phyloP scores from a whole-genome alignment of 92 coral and sea anemone genomes.

The Muricea muricata region DNA sequence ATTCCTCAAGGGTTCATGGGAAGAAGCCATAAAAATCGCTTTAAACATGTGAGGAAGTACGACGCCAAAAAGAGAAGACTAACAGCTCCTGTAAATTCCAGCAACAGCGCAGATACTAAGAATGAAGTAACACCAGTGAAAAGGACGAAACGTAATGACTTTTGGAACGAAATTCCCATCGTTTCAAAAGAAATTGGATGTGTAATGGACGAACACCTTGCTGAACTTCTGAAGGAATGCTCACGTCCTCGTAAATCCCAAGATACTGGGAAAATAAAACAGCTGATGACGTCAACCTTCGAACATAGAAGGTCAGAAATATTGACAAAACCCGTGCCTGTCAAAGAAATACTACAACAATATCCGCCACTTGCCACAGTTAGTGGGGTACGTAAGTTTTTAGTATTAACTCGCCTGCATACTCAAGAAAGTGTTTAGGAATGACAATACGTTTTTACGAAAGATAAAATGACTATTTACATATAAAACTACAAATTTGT shows the following conservation, averaged over 20 bases:
- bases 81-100: background rate
- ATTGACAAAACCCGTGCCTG: background rate
- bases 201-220: background rate
- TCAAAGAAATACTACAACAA: background rate
- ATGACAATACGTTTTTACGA: no score
- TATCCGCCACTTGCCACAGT: slow-evolving; percentile 24
- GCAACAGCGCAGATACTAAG: background rate
- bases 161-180: slow-evolving; percentile 20
- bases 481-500: no score
- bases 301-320: slow-evolving; percentile 10
- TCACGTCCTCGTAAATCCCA: background rate
- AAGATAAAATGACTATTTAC: no score
- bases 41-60: slow-evolving; percentile 23
- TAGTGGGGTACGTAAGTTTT: no score
- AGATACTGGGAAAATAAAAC: background rate
- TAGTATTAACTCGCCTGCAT: no score
- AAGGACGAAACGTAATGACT: background rate
- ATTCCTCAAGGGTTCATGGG: slow-evolving; percentile 16
- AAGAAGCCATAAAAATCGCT: slow-evolving; percentile 10
- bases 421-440: no score
- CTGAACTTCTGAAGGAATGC: slow-evolving; percentile 5
- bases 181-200: background rate
- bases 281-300: background rate
- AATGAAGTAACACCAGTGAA: background rate
- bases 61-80: slow-evolving; percentile 22